Evolutionary conservation across 2,113 vertebrate genomes (phyloP).

Genomic region (Heterotilapia buettikoferi): DNA sequence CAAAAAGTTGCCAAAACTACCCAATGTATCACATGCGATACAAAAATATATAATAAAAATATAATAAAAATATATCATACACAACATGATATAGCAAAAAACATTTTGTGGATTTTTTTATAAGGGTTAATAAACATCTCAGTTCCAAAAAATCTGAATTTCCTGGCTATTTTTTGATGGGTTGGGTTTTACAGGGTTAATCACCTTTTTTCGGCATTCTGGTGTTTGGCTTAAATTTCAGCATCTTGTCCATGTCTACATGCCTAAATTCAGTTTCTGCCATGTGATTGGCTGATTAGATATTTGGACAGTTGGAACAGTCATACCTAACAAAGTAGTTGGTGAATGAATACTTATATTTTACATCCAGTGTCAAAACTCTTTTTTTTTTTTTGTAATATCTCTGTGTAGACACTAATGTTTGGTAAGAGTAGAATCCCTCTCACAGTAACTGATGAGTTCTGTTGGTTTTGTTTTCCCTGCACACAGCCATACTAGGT

Average conservation of each 20-base stretch:
- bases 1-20: neutral
- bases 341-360: neutral
- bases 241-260: neutral
- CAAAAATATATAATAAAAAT: neutral
- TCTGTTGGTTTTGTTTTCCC: neutral
- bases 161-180: neutral
- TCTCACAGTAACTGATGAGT: neutral
- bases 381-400: neutral
- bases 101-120: neutral
- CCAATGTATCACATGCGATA: neutral
- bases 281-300: neutral
- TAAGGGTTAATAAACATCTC: neutral
- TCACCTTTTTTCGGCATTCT: accelerated
- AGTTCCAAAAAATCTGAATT: neutral
- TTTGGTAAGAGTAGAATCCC: neutral
- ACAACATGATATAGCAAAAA: neutral
- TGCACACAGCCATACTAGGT: neutral
- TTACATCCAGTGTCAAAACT: neutral
- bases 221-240: neutral
- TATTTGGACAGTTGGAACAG: neutral
- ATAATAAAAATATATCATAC: neutral
- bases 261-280: neutral
- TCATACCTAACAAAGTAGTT: neutral
- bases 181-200: neutral
- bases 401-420: neutral